Base-by-base conservation (phyloP, 1,140 invertebrate genomes). In the Trichonephila clavata region DNA sequence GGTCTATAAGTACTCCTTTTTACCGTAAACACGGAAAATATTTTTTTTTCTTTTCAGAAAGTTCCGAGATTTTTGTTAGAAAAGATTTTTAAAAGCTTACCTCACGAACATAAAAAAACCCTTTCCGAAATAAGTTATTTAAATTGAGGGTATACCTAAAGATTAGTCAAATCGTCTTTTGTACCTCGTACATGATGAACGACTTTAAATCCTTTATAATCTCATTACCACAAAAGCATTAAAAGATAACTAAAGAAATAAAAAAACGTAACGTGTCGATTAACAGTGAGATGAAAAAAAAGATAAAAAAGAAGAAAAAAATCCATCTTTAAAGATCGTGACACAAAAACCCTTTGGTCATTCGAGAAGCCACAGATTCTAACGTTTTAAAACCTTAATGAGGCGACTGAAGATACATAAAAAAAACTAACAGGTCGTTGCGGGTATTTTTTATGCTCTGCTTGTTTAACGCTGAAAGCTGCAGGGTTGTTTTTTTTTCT, bases 371-470 rank as follows among this genome's bases (percentile, higher is more conserved):
- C 92, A 80, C 84, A 77, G 92, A 93, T 93, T 93, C 68, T 63
- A 86, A 68, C 83, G 91, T 92, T 92, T 92, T 93, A 93, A 93
- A 93, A 88, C 86, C 92, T 93, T 93, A 93, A 93, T 93, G 92
- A 93, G 86, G 84, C 92, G 18, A 43, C 84, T 86, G 32, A 65
- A 65, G 50, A 88, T 87, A 81, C 92, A 93, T 88, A 88, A 87
- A 93, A 93, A 93, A 93, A 93, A 92, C 80, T 88, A 93, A 88
- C 84, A 93, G 86, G 65, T 93, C 92, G 86, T 88, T 93, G 92
- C 59, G 63, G 92, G 43, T 27, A 43, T 60, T 89, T 68, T 93
- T 93, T 93, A 81, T 59, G 84, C 84, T 77, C 61, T 93, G 86
- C 92, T 93, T 93, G 61, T 93, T 88, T 92, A 92, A 92, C 80